phyloP scores from a whole-genome alignment of 2,888 invertebrate species.

The Labia minor region DNA sequence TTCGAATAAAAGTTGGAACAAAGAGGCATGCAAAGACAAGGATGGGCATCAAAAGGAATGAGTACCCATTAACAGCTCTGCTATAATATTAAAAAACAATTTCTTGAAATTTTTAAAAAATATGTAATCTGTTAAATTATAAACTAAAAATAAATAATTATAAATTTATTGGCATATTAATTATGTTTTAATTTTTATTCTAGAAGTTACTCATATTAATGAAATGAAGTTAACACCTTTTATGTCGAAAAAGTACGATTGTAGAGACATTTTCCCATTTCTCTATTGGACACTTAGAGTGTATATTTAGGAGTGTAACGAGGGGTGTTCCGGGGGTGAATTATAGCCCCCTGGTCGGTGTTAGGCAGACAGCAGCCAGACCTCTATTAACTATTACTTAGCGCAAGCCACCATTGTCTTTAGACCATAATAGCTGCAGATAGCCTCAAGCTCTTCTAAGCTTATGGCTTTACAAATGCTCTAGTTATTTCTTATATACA shows the following conservation, averaged over 20 bases:
- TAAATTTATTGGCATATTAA: too few relatives aligned
- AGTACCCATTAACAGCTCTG: too few relatives aligned
- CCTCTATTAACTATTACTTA: conserved; percentile 13
- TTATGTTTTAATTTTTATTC: too few relatives aligned
- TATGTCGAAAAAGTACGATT: background rate
- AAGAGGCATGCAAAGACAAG: too few relatives aligned
- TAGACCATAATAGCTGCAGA: conserved; percentile 7
- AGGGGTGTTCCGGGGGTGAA: background rate
- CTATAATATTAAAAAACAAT: too few relatives aligned
- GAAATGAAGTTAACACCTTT: background rate
- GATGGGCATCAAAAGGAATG: too few relatives aligned
- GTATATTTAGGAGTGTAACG: background rate
- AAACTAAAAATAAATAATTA: too few relatives aligned
- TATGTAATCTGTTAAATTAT: too few relatives aligned
- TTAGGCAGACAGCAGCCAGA: background rate
- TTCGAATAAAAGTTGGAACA: too few relatives aligned
- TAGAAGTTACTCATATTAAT: too few relatives aligned
- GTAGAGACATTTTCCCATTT: background rate
- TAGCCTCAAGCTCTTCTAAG: background rate
- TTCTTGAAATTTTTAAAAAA: too few relatives aligned
- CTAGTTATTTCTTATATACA: background rate
- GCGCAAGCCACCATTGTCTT: background rate
- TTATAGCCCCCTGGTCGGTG: background rate
- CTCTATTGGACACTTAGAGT: background rate
- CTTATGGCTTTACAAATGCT: background rate